Base-by-base conservation (phyloP, 1,140 invertebrate species). In the Drosophila nigromelanica region DNA sequence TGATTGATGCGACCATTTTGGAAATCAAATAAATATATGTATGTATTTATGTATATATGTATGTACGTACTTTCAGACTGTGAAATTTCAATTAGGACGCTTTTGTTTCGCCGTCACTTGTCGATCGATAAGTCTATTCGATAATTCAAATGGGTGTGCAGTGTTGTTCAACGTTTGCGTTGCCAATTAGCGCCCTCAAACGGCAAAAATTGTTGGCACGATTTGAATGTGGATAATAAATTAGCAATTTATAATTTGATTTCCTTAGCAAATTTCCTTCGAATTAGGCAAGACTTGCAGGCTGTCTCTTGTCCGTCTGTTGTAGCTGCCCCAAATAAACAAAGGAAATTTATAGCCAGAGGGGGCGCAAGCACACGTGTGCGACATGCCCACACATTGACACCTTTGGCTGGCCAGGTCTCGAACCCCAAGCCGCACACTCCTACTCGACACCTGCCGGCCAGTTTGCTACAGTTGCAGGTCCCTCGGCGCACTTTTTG, bases 321-420 rank as follows among this genome's bases (percentile, higher is more conserved):
- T 60, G 45, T 48, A 42, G 56, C 35, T 45, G 70, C 63, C 60
- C 60, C 61, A 70, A 64, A 81, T 87, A 82, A 73, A 69, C 64
- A 56, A 78, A 73, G 71, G 70, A 67, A 87, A 90, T 90, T 90
- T 87, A 90, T 90, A 48, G 85, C 82, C 73, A 48, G 56, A 51
- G 51, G 72, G 72, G 83, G 72, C 56, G 62, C 37, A 67, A 8
- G 55, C 70, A 77, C 73, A 73, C 62, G 76, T 83, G 66, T 73
- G 71, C 70, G 74, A 87, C 78, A 81, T 82, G 81, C 81, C 81
- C 81, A 87, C 81, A 87, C 81, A 86, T 82, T 87, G 81, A 87
- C 81, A 86, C 82, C 80, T 83, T 68, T 43, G 52, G 69, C 40
- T 37, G 51, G 35, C 56, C 56, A 62, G 58, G 35, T 10, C 56